Conservation (phyloP, 2,113 vertebrate species). For the Colinus virginianus region DNA sequence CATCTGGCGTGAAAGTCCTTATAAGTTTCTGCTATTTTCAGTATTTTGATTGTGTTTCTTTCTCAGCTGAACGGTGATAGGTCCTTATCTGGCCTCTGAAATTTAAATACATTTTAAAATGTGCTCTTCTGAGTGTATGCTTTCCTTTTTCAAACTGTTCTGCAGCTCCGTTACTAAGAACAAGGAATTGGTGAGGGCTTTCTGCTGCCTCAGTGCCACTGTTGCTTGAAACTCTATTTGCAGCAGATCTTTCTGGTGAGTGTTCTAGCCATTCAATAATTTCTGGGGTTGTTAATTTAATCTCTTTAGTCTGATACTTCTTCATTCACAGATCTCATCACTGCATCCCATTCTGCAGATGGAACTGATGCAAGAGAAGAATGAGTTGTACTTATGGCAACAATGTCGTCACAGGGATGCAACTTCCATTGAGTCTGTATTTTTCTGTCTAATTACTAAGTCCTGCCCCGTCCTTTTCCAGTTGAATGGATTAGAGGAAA, state of each 20-base stretch:
- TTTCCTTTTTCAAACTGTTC: background rate
- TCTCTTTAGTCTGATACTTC: background rate
- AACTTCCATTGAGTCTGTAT: background rate
- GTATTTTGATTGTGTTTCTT: background rate
- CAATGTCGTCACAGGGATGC: background rate
- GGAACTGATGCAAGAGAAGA: background rate
- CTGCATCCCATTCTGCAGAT: background rate
- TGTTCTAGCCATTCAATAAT: background rate
- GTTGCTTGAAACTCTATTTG: background rate
- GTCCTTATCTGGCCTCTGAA: background rate
- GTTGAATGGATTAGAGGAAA: background rate
- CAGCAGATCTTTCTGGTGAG: background rate
- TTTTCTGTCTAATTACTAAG: background rate
- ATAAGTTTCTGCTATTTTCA: background rate
- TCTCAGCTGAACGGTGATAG: background rate
- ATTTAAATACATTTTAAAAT: background rate
- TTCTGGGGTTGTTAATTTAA: background rate
- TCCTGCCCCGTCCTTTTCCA: background rate
- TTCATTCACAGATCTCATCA: background rate
- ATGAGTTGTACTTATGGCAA: background rate
- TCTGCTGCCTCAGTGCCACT: background rate
- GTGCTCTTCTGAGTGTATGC: background rate
- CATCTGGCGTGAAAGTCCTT: background rate
- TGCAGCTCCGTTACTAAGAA: background rate
- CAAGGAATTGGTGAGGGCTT: background rate